phyloP scores from a whole-genome alignment of 2,113 vertebrate species.

The Phylloscopus trochiloides region DNA sequence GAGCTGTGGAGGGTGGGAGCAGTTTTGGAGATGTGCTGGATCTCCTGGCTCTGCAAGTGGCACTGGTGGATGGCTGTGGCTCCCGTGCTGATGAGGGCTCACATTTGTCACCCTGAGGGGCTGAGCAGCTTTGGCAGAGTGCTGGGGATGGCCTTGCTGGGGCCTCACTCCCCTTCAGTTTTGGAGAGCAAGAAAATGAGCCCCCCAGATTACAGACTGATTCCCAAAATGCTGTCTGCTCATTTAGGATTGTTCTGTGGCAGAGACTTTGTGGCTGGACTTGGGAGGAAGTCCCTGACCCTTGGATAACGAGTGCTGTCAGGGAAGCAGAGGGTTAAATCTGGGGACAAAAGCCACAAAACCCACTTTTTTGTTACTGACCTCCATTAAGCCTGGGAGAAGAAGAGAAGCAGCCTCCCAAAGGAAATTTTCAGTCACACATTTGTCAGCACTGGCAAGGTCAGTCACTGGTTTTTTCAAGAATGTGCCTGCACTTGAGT shows the following conservation, averaged over 20 bases:
- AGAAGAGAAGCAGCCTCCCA: neutral
- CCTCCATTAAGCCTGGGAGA: neutral
- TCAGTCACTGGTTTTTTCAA: neutral
- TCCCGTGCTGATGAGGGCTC: fast-evolving
- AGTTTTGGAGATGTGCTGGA: neutral
- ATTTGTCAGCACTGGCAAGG: neutral
- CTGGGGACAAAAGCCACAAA: neutral
- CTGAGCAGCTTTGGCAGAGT: neutral
- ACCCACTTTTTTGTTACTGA: neutral
- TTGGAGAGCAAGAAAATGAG: fast-evolving
- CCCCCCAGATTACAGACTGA: neutral
- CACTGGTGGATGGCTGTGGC: neutral
- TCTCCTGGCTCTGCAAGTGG: neutral
- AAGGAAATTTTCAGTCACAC: neutral
- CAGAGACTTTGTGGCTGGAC: neutral
- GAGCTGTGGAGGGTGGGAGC: neutral
- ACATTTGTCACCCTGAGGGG: fast-evolving
- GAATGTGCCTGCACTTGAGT: neutral
- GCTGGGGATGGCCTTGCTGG: fast-evolving
- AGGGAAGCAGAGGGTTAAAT: neutral
- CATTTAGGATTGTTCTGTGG: neutral
- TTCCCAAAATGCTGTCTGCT: neutral
- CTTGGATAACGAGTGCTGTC: neutral
- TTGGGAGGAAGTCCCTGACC: neutral
- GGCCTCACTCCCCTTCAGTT: neutral